Evolutionary conservation across 2,113 vertebrate genomes (phyloP), one percentile per base, ranked within the genome.

Genomic region (human): DNA sequence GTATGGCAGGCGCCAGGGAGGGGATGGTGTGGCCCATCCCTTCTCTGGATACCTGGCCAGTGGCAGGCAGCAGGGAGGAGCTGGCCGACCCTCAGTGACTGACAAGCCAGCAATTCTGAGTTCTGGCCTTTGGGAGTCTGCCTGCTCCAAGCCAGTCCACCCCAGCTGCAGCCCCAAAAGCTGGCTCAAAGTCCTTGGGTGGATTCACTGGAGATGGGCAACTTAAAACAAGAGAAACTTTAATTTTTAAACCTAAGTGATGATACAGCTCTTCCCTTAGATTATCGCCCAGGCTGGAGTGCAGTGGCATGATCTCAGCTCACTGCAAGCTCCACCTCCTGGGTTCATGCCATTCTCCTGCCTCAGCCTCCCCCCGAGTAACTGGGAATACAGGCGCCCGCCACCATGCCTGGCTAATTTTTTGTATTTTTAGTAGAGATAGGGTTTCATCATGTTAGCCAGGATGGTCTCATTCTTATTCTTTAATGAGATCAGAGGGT

Each of bases 181-280:
- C 8, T 55, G 40, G 22, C 59, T 76, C 2, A 2, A 35, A 35
- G 38, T 82, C 32, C 45, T 3, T 22, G 10, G 14, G 27, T 35
- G 20, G 48, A 59, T 27, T 79, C 48, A 18, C 5, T 83, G 78
- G 59, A 73, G 23, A 40, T 48, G 66, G 6, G 18, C 59, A n/a
- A 50, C 73, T 90, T 93, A 96, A 83, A 82, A 43, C 17, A 17
- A 87, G 22, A 85, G 38, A 23, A 82, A 45, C 6, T 57, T 89
- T 52, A 30, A 14, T 93, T 86, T 72, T 96, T 86, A 61, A 93
- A 89, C 18, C 35, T 32, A 10, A 17, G 0, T 8, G 35, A 59
- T 86, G 10, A 76, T 4, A 13, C 6, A 0, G 8, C 45, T 11
- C 35, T 83, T 40, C 20, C 14, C 11, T 75, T 68, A 73, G 14